phyloP scores from a whole-genome alignment of 1,140 invertebrate species.

The Protaetia brevitarsis region DNA sequence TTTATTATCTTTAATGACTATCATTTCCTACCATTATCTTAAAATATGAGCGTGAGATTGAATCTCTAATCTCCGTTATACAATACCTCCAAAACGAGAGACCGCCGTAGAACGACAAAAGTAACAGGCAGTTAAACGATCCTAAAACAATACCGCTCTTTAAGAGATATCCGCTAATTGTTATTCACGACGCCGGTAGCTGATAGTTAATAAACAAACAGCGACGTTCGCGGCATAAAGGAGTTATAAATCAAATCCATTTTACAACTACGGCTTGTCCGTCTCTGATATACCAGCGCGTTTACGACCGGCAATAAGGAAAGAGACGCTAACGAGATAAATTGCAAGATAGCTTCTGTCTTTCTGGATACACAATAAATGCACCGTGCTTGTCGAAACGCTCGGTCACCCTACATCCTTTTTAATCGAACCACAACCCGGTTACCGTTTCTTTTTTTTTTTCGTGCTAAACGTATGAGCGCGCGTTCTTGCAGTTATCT shows the following conservation, averaged over 20 bases:
- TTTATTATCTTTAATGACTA: background rate
- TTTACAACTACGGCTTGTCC: background rate
- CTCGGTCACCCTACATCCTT: background rate
- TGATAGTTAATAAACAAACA: slow-evolving; percentile 1
- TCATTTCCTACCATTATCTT: background rate
- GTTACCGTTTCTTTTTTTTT: background rate
- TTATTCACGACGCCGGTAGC: slow-evolving; percentile 4
- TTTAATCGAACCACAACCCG: background rate
- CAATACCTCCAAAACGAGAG: background rate
- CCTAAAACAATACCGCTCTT: background rate
- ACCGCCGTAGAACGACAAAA: background rate
- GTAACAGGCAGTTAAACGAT: background rate
- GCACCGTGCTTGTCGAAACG: too few species aligned
- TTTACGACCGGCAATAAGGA: background rate
- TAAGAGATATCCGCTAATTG: slow-evolving; percentile 9
- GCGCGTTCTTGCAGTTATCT: slow-evolving; percentile 32
- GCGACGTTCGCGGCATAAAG: background rate
- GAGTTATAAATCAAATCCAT: background rate
- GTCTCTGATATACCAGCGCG: background rate
- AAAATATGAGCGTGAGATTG: background rate
- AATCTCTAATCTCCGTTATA: background rate
- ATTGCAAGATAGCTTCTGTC: background rate
- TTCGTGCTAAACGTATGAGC: slow-evolving; percentile 3
- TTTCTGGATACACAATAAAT: background rate
- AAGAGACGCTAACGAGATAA: background rate